Evolutionary conservation across 2,888 invertebrate genomes (phyloP).

Genomic region (Cryptocephalus moraei): DNA sequence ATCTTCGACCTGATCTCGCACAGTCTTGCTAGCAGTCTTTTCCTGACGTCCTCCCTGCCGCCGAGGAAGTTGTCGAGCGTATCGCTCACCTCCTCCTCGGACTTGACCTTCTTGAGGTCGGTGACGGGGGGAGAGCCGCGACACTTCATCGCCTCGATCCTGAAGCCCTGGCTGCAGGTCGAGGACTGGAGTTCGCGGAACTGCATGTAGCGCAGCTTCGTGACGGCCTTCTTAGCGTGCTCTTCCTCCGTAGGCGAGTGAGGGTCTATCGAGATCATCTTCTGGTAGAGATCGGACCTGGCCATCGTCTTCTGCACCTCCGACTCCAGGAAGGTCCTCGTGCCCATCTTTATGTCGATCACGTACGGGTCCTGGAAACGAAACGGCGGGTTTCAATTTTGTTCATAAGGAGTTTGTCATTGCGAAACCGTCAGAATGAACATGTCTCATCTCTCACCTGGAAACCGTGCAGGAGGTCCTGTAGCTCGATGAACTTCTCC

Average conservation of each 20-base stretch:
- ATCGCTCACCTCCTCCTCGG: slow-evolving; percentile 59
- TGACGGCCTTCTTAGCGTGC: slow-evolving; percentile 70
- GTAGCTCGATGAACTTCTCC: slow-evolving; percentile 86
- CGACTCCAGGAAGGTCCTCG: slow-evolving; percentile 87
- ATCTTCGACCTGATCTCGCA: slow-evolving; percentile 67
- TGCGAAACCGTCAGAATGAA: no score
- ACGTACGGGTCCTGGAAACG: slow-evolving; percentile 71
- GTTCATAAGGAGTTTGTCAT: no score
- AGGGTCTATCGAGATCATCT: slow-evolving; percentile 90
- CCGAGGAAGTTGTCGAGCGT: slow-evolving; percentile 69
- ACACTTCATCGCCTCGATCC: slow-evolving; percentile 91
- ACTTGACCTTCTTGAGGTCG: slow-evolving; percentile 80
- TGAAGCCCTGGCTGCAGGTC: slow-evolving; percentile 84
- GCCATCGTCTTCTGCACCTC: slow-evolving; percentile 85
- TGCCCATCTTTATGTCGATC: slow-evolving; percentile 97
- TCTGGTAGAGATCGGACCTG: slow-evolving; percentile 82
- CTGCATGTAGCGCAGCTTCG: slow-evolving; percentile 94
- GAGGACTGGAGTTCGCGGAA: slow-evolving; percentile 91
- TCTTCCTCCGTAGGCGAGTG: slow-evolving; percentile 78
- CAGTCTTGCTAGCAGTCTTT: slow-evolving; percentile 62
- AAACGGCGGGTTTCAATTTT: slow-evolving; percentile 4
- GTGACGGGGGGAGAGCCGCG: slow-evolving; percentile 74
- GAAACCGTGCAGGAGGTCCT: slow-evolving; percentile 86
- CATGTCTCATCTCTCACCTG: slow-evolving; percentile 31
- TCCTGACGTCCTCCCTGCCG: slow-evolving; percentile 52